Evolutionary conservation across 2,888 invertebrate genomes (phyloP), one percentile per base, ranked within the genome.

Genomic region (Temnothorax rugatulus): DNA sequence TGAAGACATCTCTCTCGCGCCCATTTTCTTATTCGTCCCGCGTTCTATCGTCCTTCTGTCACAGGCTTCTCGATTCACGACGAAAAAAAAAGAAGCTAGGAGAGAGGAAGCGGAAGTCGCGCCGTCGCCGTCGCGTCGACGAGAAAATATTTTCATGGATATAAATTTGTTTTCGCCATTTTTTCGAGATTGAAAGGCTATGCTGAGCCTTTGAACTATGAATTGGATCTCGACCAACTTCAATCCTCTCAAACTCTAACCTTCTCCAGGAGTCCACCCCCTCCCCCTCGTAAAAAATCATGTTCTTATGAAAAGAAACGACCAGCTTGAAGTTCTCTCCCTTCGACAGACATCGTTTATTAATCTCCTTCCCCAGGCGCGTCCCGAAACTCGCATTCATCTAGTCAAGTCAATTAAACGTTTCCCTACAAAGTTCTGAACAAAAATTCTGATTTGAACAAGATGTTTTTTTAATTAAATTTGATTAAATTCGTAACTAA

Each of bases 161-260:
- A 89, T 90, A 90, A 91, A 89, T 91, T 90, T 89, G 90, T 89
- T 91, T 90, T 91, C 76, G 85, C 83, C 63, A 84, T 89, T 89
- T 91, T 88, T 84, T 85, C 68, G 41, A 61, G 85, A 87, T 86
- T 86, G 86, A 90, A 88, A 90, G 77, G 86, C 82, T 86, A 82
- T 84, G 63, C 38, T 50, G 71, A 73, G 85, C 83, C 87, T 87
- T 88, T 87, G 88, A 87, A 84, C 88, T 88, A 87, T 89, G 89
- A 91, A 91, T 91, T 91, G 91, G 90, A 91, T 88, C 84, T 66
- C 84, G 63, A 89, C 89, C 90, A 90, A 90, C 86, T 88, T 89
- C 86, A 87, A 87, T 86, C 89, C 87, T 86, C 84, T 86, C 85
- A 82, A 85, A 68, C 85, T 76, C 86, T 18, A 64, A 61, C 84